Conservation (phyloP, 2,113 vertebrate species). For the Salvelinus alpinus region DNA sequence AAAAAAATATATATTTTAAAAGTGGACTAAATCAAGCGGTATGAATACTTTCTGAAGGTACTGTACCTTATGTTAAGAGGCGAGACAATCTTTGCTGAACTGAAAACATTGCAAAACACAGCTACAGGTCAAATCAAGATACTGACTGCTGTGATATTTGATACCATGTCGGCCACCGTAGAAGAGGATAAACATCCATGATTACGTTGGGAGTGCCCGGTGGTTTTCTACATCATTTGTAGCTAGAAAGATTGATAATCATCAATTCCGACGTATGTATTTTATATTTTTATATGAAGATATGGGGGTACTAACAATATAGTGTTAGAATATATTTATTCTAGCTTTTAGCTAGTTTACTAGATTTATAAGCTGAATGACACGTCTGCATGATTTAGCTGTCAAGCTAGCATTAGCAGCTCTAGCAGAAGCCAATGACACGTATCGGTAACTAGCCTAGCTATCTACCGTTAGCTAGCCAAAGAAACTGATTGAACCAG, state of each 20-base stretch:
- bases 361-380: no score
- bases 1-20: no score
- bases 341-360: no score
- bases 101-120: neutral
- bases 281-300: neutral
- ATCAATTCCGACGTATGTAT: neutral
- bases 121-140: slow-evolving; percentile 28
- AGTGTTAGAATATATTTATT: neutral
- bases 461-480: no score
- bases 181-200: slow-evolving; percentile 60
- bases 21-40: no score
- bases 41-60: no score
- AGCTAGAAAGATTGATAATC: neutral
- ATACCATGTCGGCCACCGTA: slow-evolving; percentile 61
- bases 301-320: neutral
- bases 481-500: no score
- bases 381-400: no score
- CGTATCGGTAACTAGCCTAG: no score
- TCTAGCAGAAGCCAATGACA: no score
- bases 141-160: neutral
- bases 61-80: neutral
- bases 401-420: no score
- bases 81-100: neutral
- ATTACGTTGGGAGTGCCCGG: slow-evolving; percentile 45
- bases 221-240: neutral